Evolutionary conservation across 2,113 vertebrate species (phyloP), one percentile per base, ranked within the genome.

Genomic region (Salvelinus sp.): DNA sequence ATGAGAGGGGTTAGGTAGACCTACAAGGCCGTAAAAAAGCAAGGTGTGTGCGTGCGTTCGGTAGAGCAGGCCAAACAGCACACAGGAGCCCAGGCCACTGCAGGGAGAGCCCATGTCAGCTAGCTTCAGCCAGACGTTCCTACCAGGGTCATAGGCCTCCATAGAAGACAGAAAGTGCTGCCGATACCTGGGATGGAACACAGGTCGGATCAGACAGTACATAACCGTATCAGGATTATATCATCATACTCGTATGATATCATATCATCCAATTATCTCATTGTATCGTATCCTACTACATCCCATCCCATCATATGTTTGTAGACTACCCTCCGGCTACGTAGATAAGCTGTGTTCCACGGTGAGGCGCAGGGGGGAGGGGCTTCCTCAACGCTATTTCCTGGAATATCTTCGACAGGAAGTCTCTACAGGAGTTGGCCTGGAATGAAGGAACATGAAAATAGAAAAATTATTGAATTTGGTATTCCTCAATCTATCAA

Each of bases 381-480:
- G 85, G 89, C 74, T 92, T 94, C 73, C 90, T 92, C 3, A 95
- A 81, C 0, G 91, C 91, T 93, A 95, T 95, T 27, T 95, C 94
- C 80, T 94, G 94, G 85, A 95, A 95, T 83, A 95, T 95, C 83
- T 93, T 94, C 3, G 94, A 92, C 30, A 95, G 91, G 85, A 93
- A 94, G 82, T 94, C 93, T 79, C 92, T 94, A 80, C 94, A 95
- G 62, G 92, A 91, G 68, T 94, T 94, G 75, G 92, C 93, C 91
- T 92, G 70, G 22, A 69, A 47, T 25, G 69, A 22, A 23, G 13
- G 18, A 63, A 64, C 27, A 20, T 69, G 6, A 47, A 16, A 28
- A 28, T 20, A 16, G 23, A 3, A 4, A 20, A 57, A 20, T 30
- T 2, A 38, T 38, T 0, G 7, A 38, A 38, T 38, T 38, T 9